phyloP scores from a whole-genome alignment of 92 coral and sea anemone genomes.

The Actinostola sp. region DNA sequence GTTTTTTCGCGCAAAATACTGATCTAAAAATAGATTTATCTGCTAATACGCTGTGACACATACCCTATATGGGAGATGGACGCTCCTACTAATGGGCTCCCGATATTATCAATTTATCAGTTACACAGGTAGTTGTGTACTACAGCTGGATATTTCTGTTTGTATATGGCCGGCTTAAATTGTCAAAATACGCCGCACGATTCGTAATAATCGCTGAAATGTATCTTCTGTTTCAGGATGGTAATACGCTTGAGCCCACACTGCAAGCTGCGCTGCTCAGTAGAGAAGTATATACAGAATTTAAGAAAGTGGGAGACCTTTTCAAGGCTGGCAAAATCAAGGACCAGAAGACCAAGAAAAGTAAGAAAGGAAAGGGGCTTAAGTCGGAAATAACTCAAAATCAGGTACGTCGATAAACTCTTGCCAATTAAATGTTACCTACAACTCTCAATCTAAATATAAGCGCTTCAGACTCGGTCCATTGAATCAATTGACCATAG shows the following conservation, averaged over 20 bases:
- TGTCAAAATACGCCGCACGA: background rate
- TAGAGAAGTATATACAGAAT: constrained; percentile 7
- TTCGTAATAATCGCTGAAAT: background rate
- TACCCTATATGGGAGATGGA: too few species aligned
- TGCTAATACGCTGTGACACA: too few species aligned
- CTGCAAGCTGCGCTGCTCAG: constrained; percentile 14
- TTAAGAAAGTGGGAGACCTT: constrained; percentile 2
- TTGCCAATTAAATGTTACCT: too few species aligned
- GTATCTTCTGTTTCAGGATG: constrained; percentile 3
- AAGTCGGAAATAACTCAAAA: constrained; percentile 13
- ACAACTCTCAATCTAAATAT: too few species aligned
- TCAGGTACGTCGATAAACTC: constrained; percentile 10
- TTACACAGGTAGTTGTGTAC: too few species aligned
- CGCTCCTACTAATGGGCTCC: too few species aligned
- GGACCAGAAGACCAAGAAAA: constrained; percentile 5
- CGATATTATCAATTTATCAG: too few species aligned
- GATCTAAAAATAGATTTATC: too few species aligned
- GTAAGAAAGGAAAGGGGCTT: background rate
- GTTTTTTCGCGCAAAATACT: too few species aligned
- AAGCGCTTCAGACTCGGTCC: too few species aligned
- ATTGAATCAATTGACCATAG: too few species aligned
- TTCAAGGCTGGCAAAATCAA: background rate
- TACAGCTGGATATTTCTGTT: too few species aligned
- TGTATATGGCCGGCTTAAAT: background rate
- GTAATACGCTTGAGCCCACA: constrained; percentile 2